Evolutionary conservation across 2,113 vertebrate species (phyloP), one percentile per base, ranked within the genome.

Genomic region (Zapornia atra): DNA sequence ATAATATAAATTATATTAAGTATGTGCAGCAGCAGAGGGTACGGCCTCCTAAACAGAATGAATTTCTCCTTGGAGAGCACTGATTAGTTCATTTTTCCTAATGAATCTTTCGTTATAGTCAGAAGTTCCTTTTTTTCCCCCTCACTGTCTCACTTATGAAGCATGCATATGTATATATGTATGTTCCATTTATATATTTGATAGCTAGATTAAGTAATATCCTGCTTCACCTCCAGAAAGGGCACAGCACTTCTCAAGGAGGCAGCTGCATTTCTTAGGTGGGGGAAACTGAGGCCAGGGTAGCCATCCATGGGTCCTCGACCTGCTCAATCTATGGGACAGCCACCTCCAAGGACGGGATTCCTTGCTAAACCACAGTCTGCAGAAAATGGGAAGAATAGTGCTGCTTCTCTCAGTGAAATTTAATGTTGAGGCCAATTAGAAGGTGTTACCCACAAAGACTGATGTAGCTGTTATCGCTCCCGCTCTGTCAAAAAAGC

Each of bases 1-100:
- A 97, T 97, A 97, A 96, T 97, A 97, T 96, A 97, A 97, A 98
- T 98, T 95, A 97, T 91, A 93, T 92, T 97, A 97, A 96, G 82
- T 96, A 92, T 90, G 63, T 96, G 81, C 93, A 97, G 83, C 94
- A 93, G 83, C 95, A 96, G 95, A 97, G 92, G 86, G 94, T 97
- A 94, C 22, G 80, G 93, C 88, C 83, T 97, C 86, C 97, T 96
- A 92, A 97, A 94, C 82, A 97, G 95, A 96, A 97, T 92, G 85
- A 96, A 93, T 97, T 96, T 96, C 95, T 94, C 96, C 95, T 97
- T 89, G 87, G 96, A 98, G 94, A 89, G 94, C 54, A 61, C 80
- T 95, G 94, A 97, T 97, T 96, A 97, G 92, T 97, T 97, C 93
- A 97, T 97, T 97, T 97, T 96, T 97, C 90, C 96, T 95, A 97